Conservation (phyloP, 2,888 invertebrate species). For the Luffia ferchaultella region DNA sequence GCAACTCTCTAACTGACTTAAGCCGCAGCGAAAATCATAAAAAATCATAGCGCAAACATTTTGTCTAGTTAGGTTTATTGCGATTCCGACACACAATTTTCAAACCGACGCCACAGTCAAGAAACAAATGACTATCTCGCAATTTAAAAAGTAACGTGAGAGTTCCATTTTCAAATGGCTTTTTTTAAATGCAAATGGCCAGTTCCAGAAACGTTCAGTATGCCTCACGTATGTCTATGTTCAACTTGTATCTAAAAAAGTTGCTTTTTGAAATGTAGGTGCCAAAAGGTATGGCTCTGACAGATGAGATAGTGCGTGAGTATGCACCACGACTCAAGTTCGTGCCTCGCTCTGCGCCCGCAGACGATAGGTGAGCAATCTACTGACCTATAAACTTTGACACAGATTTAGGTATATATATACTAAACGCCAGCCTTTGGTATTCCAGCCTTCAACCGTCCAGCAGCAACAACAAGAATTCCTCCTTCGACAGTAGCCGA, state of each 20-base stretch:
- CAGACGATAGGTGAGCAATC: conserved; percentile 42
- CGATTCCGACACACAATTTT: too few relatives aligned
- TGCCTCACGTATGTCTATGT: too few relatives aligned
- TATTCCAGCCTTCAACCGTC: conserved; percentile 51
- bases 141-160: too few relatives aligned
- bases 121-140: too few relatives aligned
- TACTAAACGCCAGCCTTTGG: conserved; percentile 7
- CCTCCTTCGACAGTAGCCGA: conserved; percentile 51
- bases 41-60: too few relatives aligned
- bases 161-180: too few relatives aligned
- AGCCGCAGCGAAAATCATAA: too few relatives aligned
- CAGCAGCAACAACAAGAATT: conserved; percentile 55
- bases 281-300: conserved; percentile 40
- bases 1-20: too few relatives aligned
- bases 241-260: neutral
- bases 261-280: neutral
- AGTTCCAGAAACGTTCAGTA: too few relatives aligned
- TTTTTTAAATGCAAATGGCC: too few relatives aligned
- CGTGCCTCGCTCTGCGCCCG: conserved; percentile 36
- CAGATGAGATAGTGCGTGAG: conserved; percentile 44
- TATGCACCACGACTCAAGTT: conserved; percentile 47
- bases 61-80: too few relatives aligned
- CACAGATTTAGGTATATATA: neutral
- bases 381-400: neutral
- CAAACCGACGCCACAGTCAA: too few relatives aligned